These are phyloP conservation scores for Steinernema hermaphroditum DNA, from an alignment of 2,888 invertebrate genomes.

Conservation along the genomic window DNA sequence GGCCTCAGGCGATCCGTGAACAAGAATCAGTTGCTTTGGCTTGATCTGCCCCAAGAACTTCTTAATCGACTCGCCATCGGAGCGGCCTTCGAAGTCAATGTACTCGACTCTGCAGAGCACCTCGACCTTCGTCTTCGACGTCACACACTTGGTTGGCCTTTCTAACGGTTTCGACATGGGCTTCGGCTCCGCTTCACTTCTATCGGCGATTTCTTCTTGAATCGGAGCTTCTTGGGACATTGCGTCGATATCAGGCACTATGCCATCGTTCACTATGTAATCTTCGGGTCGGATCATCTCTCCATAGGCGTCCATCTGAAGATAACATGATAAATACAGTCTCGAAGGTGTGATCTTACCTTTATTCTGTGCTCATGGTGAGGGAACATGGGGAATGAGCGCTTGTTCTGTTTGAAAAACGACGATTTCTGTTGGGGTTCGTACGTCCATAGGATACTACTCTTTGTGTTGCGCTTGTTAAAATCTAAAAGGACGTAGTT, in stretches of 20 bases:
- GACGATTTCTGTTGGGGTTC: conserved; percentile 67
- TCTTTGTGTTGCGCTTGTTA: not conserved
- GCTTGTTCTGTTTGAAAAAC: conserved; percentile 84
- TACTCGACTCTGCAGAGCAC: conserved; percentile 70
- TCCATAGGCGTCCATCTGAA: conserved; percentile 91
- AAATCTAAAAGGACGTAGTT: not conserved
- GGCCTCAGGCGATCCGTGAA: conserved; percentile 77
- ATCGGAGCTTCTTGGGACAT: not conserved
- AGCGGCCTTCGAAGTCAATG: conserved; percentile 91
- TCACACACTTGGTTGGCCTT: conserved; percentile 65
- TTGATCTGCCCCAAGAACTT: conserved; percentile 77
- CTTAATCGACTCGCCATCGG: conserved; percentile 73
- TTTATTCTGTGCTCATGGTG: conserved; percentile 78
- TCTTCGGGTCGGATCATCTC: conserved; percentile 90
- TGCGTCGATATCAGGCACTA: not conserved
- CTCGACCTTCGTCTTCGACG: conserved; percentile 57
- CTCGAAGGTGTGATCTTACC: too few species aligned
- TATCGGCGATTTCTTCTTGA: not conserved
- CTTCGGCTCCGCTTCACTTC: conserved; percentile 40
- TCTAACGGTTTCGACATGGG: conserved; percentile 33
- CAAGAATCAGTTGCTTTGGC: conserved; percentile 80
- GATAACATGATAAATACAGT: too few species aligned
- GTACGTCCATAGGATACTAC: conserved; percentile 38
- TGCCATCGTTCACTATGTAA: conserved; percentile 74
- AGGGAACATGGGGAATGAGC: conserved; percentile 95